These are phyloP conservation scores for Calyptommatus sinebrachiatus DNA, from an alignment of 2,113 vertebrate species.

Conservation along the genomic window DNA sequence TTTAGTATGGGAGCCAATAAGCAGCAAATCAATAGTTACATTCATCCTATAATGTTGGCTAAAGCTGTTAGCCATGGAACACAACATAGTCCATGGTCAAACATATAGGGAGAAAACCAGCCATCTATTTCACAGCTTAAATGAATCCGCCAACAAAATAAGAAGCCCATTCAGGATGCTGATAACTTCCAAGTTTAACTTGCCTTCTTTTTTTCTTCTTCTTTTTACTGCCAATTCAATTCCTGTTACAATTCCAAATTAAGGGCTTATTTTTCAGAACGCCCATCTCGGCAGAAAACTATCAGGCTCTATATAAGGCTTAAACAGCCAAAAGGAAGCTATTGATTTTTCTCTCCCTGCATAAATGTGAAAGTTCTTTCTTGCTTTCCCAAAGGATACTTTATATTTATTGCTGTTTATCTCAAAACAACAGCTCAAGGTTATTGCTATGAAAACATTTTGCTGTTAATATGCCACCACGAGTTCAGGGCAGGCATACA, in stretches of 20 bases:
- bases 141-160: constrained; percentile 53
- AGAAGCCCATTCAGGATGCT: constrained; percentile 9
- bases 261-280: constrained; percentile 74
- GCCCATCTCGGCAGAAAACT: constrained; percentile 74
- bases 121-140: constrained; percentile 56
- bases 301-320: constrained; percentile 70
- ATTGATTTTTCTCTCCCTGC: constrained; percentile 77
- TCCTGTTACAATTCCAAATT: constrained; percentile 67
- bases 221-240: constrained; percentile 67
- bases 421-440: constrained; percentile 80
- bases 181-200: too few species aligned
- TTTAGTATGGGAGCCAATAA: too few species aligned
- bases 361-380: constrained; percentile 81
- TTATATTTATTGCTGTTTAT: constrained; percentile 84
- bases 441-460: constrained; percentile 78
- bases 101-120: background rate
- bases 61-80: background rate
- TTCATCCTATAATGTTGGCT: too few species aligned
- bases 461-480: constrained; percentile 46
- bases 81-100: background rate
- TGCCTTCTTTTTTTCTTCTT: constrained; percentile 55
- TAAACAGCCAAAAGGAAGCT: constrained; percentile 70
- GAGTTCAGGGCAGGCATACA: constrained; percentile 26
- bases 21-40: too few species aligned
- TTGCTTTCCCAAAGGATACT: constrained; percentile 73